Conservation (phyloP, 2,888 invertebrate genomes). For the Alloscopus bannaensis region DNA sequence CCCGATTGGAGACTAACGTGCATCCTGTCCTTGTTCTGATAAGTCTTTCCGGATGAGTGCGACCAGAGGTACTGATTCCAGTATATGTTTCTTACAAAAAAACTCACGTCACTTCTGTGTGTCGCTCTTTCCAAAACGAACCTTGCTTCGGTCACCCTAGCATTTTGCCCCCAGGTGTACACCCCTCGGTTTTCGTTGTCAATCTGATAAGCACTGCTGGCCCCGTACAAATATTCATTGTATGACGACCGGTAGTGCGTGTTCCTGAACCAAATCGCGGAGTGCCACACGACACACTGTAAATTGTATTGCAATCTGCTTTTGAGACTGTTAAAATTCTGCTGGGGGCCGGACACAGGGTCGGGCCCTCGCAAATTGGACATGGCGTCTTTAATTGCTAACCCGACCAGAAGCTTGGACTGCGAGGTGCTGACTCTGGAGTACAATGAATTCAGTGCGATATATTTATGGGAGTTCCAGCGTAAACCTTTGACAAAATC, state of each 20-base stretch:
- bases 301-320: background rate
- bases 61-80: background rate
- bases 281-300: background rate
- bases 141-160: background rate
- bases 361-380: background rate
- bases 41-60: background rate
- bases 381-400: background rate
- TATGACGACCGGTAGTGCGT: background rate
- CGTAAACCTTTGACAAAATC: background rate
- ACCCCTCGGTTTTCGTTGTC: background rate
- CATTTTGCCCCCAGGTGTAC: background rate
- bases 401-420: background rate
- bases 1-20: background rate
- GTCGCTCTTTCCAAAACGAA: background rate
- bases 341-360: background rate
- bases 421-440: background rate
- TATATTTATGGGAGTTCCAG: background rate
- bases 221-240: background rate
- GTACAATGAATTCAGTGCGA: background rate
- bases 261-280: background rate
- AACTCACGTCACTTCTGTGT: background rate
- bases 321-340: background rate
- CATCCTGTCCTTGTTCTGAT: background rate
- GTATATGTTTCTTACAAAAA: background rate
- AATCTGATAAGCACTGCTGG: background rate